A percentile compares a stretch with the other conserved stretches of the same genome.
phyloP scores from a whole-genome alignment of 2,888 invertebrate species.

The Yponomeuta malinellus region DNA sequence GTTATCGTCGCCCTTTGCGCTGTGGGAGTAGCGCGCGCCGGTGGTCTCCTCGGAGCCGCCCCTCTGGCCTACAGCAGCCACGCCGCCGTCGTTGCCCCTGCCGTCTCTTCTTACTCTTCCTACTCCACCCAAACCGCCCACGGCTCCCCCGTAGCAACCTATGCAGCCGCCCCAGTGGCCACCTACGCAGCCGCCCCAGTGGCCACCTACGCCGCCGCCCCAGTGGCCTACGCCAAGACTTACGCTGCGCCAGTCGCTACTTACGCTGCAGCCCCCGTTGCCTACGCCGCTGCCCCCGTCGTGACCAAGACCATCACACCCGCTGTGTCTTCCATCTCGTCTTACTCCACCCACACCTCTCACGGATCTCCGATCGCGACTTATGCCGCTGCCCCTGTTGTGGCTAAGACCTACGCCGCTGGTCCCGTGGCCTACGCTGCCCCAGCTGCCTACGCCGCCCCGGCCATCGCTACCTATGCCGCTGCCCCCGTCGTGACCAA shows the following conservation, averaged over 20 bases:
- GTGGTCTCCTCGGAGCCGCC: constrained; percentile 65
- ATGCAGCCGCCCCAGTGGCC: constrained; percentile 35
- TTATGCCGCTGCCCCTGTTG: constrained; percentile 36
- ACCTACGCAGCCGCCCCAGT: constrained; percentile 24
- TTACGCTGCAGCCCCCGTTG: constrained; percentile 28
- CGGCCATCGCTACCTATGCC: constrained; percentile 34
- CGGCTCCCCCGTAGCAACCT: constrained; percentile 34
- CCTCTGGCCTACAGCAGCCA: constrained; percentile 40
- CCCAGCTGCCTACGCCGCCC: constrained; percentile 41
- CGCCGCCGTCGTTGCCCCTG: constrained; percentile 30
- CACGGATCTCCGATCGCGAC: constrained; percentile 31
- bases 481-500: constrained; percentile 27
- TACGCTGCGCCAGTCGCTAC: constrained; percentile 34
- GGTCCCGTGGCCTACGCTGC: constrained; percentile 32
- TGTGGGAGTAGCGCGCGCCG: constrained; percentile 76
- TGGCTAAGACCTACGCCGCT: constrained; percentile 37
- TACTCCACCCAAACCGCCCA: constrained; percentile 51
- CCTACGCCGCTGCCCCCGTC: constrained; percentile 27
- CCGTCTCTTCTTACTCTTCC: constrained; percentile 49
- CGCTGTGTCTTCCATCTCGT: constrained; percentile 42
- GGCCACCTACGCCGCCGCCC: constrained; percentile 25
- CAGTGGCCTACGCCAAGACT: constrained; percentile 34
- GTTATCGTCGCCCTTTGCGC: constrained; percentile 76
- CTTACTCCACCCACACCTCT: constrained; percentile 39
- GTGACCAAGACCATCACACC: constrained; percentile 29